Evolutionary conservation across 2,797 vertebrate species (phyloP).

Genomic region (Squalus acanthias): DNA sequence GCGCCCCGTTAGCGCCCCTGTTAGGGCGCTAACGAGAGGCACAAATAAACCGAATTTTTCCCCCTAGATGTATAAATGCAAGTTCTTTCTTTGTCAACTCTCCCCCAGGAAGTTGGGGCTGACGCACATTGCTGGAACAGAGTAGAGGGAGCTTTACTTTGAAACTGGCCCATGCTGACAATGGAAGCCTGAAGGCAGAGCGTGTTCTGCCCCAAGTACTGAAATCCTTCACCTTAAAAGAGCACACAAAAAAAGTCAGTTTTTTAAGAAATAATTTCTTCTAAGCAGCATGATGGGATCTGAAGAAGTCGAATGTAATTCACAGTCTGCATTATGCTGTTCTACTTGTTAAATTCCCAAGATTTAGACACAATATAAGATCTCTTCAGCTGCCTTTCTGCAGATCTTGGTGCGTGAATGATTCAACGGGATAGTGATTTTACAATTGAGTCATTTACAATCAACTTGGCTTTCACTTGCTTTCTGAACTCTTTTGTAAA

Average conservation of each 20-base stretch:
- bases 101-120: background rate
- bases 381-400: background rate
- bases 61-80: background rate
- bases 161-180: background rate
- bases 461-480: background rate
- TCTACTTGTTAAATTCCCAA: background rate
- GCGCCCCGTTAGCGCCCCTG: too few species aligned
- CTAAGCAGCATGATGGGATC: background rate
- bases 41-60: too few species aligned
- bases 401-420: background rate
- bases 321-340: background rate
- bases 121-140: background rate
- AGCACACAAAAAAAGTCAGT: background rate
- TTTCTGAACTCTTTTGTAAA: background rate
- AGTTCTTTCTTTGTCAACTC: background rate
- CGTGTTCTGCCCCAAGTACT: background rate
- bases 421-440: constrained; percentile 4
- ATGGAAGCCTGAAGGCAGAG: background rate
- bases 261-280: background rate
- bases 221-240: background rate
- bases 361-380: background rate
- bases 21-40: too few species aligned
- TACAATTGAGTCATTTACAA: constrained; percentile 23
- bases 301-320: constrained; percentile 2
- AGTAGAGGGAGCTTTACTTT: background rate